Evolutionary conservation across 1,140 invertebrate species (phyloP), one percentile per base, ranked within the genome.

Genomic region (Scylla paramamosain): DNA sequence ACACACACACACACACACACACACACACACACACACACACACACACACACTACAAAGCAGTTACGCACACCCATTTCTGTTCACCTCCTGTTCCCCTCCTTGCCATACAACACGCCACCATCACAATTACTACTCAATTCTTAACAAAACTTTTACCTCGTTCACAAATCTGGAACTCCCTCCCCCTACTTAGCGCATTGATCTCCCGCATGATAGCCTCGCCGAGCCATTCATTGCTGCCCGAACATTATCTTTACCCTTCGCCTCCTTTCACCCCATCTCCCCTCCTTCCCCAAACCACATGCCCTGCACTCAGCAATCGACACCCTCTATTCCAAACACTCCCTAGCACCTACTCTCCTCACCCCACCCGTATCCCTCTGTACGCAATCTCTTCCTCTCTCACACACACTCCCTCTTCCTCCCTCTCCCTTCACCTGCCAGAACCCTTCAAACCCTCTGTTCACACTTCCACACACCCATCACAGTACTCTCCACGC

Each of bases 1-100:
- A 91, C 46, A 59, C 46, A 91, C 16, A 59, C 46, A 91, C 46
- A 91, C 16, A 91, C 46, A 91, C 46, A 91, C 16, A 91, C 46
- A 91, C 46, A 91, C 16, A 91, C 20, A 91, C 16, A 29, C 46
- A 59, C 46, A 29, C 46, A 91, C 20, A 29, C 20, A 48, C 28
- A 46, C 46, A 46, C 20, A 46, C 31, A 91, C 46, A 46, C 31
- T 29, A 2, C 48, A 0, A 25, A 4, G 16, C 14, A 91, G 10
- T 48, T 6, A 39, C 46, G 48, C 46, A 59, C 39, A 91, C 31
- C 48, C 89, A 31, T 59, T 48, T 12, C 20, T 1, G n/a, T 77
- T 2, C 8, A 77, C 25, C 12, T 8, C 0, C 10, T 20, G 52
- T 8, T n/a, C 67, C n/a, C 67, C 67, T 77, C 25, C 67, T 77